Evolutionary conservation across 2,888 invertebrate genomes (phyloP).

Genomic region (Metellina segmentata): DNA sequence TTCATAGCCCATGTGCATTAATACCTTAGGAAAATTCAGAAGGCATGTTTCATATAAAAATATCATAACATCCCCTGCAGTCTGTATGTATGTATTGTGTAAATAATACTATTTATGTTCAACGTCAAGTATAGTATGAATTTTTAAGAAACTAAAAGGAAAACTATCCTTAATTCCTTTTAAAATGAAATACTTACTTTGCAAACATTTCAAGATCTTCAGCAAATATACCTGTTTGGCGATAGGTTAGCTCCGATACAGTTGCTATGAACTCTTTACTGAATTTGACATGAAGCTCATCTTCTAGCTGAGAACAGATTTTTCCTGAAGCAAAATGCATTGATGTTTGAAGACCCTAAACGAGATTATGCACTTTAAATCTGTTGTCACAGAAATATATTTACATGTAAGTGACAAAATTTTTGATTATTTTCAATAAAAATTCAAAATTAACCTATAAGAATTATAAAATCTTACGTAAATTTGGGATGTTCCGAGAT

Average conservation of each 20-base stretch:
- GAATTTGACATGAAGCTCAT: slow-evolving; percentile 42
- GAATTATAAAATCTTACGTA: no score
- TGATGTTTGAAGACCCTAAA: slow-evolving; percentile 32
- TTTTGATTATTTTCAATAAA: no score
- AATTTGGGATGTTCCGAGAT: no score
- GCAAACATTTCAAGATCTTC: slow-evolving; percentile 56
- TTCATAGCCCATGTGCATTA: no score
- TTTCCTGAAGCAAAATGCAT: slow-evolving; percentile 57
- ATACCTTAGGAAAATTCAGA: no score
- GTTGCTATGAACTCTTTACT: slow-evolving; percentile 41
- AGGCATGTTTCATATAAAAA: no score
- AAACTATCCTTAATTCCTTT: neutral
- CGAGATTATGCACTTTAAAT: no score
- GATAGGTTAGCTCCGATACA: slow-evolving; percentile 40
- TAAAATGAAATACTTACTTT: slow-evolving; percentile 30
- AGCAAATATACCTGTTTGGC: slow-evolving; percentile 51
- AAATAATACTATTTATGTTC: neutral
- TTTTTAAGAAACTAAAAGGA: neutral
- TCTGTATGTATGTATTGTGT: neutral
- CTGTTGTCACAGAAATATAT: no score
- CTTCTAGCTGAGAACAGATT: slow-evolving; percentile 31
- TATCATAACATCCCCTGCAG: neutral
- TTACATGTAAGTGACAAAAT: no score
- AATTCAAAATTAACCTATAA: no score
- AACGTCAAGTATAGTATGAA: neutral